A percentile compares a stretch with the other conserved stretches of the same genome.
phyloP scores from a whole-genome alignment of 1,140 invertebrate species.

The Trypoxylus dichotomus region DNA sequence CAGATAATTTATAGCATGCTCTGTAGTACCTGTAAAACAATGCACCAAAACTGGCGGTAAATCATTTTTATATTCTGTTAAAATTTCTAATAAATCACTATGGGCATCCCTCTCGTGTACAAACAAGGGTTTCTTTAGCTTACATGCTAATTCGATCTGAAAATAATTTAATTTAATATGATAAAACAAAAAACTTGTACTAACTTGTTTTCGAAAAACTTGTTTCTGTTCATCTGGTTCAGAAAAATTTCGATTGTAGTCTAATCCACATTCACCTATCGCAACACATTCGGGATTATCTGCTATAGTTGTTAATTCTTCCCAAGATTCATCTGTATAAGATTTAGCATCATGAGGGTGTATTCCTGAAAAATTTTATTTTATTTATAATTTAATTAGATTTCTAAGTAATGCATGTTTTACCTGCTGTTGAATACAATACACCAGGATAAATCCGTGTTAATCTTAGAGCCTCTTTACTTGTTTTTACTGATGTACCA shows the following conservation, averaged over 20 bases:
- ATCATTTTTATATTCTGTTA: conserved; percentile 60
- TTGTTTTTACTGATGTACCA: conserved; percentile 83
- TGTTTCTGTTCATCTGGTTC: conserved; percentile 82
- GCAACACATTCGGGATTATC: conserved; percentile 88
- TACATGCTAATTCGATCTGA: conserved; percentile 81
- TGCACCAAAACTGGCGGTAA: conserved; percentile 85
- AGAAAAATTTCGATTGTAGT: conserved; percentile 93
- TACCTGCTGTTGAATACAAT: conserved; percentile 90
- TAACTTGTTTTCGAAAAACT: conserved; percentile 88
- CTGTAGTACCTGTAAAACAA: conserved; percentile 88
- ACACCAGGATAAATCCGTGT: conserved; percentile 86
- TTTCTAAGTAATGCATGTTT: conserved; percentile 24
- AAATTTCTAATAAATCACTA: conserved; percentile 71
- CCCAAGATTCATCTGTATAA: conserved; percentile 78
- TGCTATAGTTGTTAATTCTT: conserved; percentile 72
- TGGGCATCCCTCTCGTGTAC: conserved; percentile 91
- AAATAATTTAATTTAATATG: conserved; percentile 41
- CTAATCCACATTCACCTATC: conserved; percentile 90
- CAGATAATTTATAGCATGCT: conserved; percentile 84
- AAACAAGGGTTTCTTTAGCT: conserved; percentile 85
- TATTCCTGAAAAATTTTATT: conserved; percentile 64
- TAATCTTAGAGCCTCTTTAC: conserved; percentile 86
- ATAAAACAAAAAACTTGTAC: conserved; percentile 30
- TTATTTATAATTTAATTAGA: background rate
- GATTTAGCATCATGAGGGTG: conserved; percentile 96